These are phyloP conservation scores for Hydroisotoma schaefferi DNA, from an alignment of 2,888 invertebrate species.

Conservation along the genomic window DNA sequence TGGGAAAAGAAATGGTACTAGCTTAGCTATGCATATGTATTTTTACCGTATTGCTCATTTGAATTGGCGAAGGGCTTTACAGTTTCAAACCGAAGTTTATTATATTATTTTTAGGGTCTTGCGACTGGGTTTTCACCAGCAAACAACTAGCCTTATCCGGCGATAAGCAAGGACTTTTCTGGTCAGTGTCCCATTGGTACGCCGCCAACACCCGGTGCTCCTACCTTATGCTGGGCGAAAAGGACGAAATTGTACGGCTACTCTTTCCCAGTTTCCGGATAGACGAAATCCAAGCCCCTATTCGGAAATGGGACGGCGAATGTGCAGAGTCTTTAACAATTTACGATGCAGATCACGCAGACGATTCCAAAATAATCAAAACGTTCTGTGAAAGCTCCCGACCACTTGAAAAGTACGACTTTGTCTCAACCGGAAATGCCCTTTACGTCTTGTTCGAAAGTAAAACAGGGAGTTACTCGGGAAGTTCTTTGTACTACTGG, in stretches of 20 bases:
- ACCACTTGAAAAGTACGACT: conserved; percentile 89
- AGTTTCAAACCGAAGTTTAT: no score
- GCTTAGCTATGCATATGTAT: no score
- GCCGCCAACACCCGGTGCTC: conserved; percentile 89
- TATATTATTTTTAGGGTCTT: no score
- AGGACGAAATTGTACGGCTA: conserved; percentile 80
- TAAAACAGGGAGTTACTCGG: conserved; percentile 87
- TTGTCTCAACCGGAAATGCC: conserved; percentile 81
- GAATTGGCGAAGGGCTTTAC: no score
- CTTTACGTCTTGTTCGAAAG: conserved; percentile 85
- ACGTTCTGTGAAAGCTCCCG: conserved; percentile 91
- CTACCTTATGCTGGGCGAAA: conserved; percentile 79
- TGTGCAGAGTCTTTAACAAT: conserved; percentile 86
- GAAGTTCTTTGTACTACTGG: conserved; percentile 76
- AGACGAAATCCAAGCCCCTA: conserved; percentile 59
- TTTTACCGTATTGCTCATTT: no score
- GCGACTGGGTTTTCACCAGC: conserved; percentile 77
- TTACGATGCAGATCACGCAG: conserved; percentile 82
- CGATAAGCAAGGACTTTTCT: conserved; percentile 81
- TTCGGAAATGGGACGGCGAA: conserved; percentile 78
- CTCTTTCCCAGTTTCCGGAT: conserved; percentile 76
- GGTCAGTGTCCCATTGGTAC: conserved; percentile 91
- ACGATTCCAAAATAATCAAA: conserved; percentile 85
- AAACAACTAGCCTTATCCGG: conserved; percentile 73
- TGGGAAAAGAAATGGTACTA: conserved; percentile 69